A percentile compares a stretch with the other conserved stretches of the same genome.
These are phyloP conservation scores for Campopleginae sp. DNA, from an alignment of 2,888 invertebrate species.

Conservation along the genomic window DNA sequence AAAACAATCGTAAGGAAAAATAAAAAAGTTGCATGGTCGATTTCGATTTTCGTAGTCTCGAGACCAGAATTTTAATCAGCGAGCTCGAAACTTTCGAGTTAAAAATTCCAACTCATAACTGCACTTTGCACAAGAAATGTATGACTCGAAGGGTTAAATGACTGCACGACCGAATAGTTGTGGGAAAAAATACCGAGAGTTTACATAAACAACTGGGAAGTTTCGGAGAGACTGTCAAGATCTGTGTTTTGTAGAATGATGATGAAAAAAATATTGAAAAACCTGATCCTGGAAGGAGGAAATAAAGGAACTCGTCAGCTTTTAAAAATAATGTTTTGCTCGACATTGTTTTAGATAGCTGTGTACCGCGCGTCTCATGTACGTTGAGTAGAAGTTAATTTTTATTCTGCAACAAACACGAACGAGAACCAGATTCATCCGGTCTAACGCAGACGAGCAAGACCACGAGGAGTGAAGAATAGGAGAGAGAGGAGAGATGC, in stretches of 20 bases:
- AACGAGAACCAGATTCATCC: constrained; percentile 79
- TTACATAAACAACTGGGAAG: background rate
- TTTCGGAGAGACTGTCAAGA: background rate
- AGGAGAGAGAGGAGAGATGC: constrained; percentile 52
- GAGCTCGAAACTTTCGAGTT: background rate
- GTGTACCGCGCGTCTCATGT: background rate
- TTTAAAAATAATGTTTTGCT: background rate
- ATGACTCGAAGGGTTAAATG: background rate
- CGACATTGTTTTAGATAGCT: background rate
- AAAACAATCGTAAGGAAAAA: too few relatives aligned
- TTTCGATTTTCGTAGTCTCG: too few relatives aligned
- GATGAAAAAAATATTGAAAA: background rate
- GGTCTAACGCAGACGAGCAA: constrained; percentile 64
- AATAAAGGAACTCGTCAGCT: background rate
- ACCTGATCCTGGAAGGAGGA: background rate
- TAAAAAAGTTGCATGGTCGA: too few relatives aligned
- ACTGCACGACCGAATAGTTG: background rate
- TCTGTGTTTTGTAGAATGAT: background rate
- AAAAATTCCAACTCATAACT: background rate
- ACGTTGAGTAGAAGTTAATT: background rate
- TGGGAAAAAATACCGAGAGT: background rate
- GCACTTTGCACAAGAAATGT: background rate
- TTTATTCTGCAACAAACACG: constrained; percentile 42
- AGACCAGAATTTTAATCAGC: background rate
- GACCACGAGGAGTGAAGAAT: constrained; percentile 60